Evolutionary conservation across 1,140 invertebrate genomes (phyloP), one percentile per base, ranked within the genome.

Genomic region (Macrotrachela quadricornifera): DNA sequence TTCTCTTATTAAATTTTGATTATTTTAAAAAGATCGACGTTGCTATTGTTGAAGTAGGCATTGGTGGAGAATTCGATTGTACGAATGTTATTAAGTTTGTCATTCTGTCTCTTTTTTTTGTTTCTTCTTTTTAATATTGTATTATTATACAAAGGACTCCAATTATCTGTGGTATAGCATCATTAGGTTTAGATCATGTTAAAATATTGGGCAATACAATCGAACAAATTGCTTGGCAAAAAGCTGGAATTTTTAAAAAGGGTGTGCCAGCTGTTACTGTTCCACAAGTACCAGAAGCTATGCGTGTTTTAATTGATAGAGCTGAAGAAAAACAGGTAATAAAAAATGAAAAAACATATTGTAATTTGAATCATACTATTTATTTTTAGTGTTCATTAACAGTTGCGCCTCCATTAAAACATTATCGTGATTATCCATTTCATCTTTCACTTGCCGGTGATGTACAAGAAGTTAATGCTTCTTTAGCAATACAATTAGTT

Each of bases 11-110:
- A 30, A 4, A 2, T 30, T 30, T 4, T 30, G 3, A 30, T 2
- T 30, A 30, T 4, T 30, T 2, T 30, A 4, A 8, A 30, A 30
- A 30, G 21, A 30, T 30, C 16, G 86, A 97, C 66, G 88, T 92
- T 10, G 83, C 82, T 1, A 78, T 99, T 41, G 64, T 97, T 10
- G 94, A 99, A 74, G 91, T 95, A 45, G 94, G 94, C 12, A 91
- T 99, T 58, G 94, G 94, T 0, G 94, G 94, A 0, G 77, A 83
- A 64, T 79, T 80, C 59, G 94, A 99, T 66, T 81, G 78, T 58
- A 99, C 94, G 2, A 99, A 99, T 74, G 71, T 95, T 10, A 64
- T 96, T 38, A 75, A 76, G 80, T 82, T 30, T 30, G 21, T 8
- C 8, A 30, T 30, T 2, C 8, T 30, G 8, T 30, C 2, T 30